phyloP scores from a whole-genome alignment of 2,113 vertebrate species.

The Hylia prasina region DNA sequence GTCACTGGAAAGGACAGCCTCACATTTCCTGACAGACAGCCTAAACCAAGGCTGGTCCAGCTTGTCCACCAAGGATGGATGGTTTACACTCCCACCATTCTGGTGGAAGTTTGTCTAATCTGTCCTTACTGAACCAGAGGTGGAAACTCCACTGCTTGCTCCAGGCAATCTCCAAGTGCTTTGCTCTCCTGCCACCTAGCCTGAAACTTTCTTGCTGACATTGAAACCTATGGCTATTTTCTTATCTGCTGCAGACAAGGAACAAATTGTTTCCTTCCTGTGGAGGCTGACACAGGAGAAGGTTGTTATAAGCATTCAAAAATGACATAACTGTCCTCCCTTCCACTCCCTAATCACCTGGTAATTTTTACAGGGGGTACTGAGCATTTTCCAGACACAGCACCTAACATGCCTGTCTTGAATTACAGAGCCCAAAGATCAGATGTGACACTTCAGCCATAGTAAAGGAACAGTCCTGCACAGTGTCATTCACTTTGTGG shows the following conservation, averaged over 20 bases:
- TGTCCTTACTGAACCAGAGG: fast-evolving
- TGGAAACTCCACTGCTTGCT: neutral
- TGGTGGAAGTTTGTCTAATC: neutral
- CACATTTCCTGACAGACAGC: neutral
- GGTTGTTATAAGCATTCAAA: neutral
- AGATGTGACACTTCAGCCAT: neutral
- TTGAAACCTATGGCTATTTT: neutral
- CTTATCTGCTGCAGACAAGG: neutral
- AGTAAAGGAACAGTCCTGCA: neutral
- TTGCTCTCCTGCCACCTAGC: neutral
- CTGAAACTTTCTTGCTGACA: neutral
- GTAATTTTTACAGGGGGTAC: neutral
- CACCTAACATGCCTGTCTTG: neutral
- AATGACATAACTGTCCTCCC: neutral
- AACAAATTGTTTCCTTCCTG: neutral
- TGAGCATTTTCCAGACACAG: neutral
- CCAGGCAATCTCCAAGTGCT: neutral
- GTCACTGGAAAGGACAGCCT: neutral
- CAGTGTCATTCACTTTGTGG: neutral
- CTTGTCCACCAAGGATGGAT: neutral
- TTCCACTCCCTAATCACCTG: neutral
- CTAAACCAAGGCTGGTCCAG: neutral
- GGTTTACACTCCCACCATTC: neutral
- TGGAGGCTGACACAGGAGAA: neutral
- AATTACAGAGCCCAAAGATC: neutral